A percentile compares a stretch with the other conserved stretches of the same genome.
phyloP scores from a whole-genome alignment of 2,113 vertebrate genomes.

The Chionis minor region DNA sequence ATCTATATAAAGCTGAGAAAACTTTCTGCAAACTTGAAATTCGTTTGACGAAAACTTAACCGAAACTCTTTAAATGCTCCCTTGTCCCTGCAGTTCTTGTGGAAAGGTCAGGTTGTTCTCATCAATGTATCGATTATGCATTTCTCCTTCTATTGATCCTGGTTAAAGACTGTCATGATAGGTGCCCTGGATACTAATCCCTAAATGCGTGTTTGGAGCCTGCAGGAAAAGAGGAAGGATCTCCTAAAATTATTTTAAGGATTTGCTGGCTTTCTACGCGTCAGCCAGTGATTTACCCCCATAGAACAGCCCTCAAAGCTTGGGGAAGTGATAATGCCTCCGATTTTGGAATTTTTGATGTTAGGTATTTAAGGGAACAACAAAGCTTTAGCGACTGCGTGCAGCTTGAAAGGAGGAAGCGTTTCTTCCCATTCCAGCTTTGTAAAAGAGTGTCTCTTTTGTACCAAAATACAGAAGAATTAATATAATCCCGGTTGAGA shows the following conservation, averaged over 20 bases:
- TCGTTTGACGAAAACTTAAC: not conserved
- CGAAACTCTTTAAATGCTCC: not conserved
- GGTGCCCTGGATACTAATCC: slow-evolving; percentile 42
- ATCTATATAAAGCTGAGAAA: slow-evolving; percentile 16
- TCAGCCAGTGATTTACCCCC: not conserved
- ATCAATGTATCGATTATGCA: slow-evolving; percentile 39
- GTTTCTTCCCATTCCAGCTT: not conserved
- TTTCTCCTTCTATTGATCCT: slow-evolving; percentile 49
- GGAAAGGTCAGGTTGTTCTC: slow-evolving; percentile 43
- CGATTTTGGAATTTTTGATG: slow-evolving; percentile 17
- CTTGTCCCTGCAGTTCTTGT: not conserved
- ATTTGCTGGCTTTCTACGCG: not conserved
- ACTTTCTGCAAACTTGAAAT: slow-evolving; percentile 21
- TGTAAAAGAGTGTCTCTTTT: not conserved
- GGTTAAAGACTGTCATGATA: slow-evolving; percentile 39
- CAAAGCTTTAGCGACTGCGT: slow-evolving; percentile 23
- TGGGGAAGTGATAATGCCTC: not conserved
- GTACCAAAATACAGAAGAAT: not conserved
- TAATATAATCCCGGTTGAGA: not conserved
- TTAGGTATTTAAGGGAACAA: slow-evolving; percentile 21
- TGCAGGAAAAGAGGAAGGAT: not conserved
- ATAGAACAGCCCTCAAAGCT: not conserved
- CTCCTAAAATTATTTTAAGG: not conserved
- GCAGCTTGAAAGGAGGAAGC: not conserved
- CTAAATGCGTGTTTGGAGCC: not conserved